Conservation (phyloP, 2,797 vertebrate species). For the Benthosema pterotum region DNA sequence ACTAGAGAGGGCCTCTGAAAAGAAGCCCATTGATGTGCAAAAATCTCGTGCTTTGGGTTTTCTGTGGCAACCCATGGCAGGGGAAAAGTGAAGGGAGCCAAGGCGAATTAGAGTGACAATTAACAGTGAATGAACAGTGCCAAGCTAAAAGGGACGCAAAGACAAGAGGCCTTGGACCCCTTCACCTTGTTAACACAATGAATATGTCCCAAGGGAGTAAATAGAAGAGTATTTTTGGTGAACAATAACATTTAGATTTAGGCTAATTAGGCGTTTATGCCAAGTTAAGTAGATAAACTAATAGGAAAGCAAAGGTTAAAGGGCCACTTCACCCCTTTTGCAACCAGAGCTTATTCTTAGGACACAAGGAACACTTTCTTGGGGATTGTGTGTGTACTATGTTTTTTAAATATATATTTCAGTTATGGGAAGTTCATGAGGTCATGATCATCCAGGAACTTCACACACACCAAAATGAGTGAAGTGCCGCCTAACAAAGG, state of each 20-base stretch:
- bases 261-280: too few species aligned
- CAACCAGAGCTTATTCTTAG: too few species aligned
- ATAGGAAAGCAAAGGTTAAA: slow-evolving; percentile 11
- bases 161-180: slow-evolving; percentile 29
- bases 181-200: slow-evolving; percentile 40
- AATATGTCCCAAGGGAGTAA: slow-evolving; percentile 39
- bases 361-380: too few species aligned
- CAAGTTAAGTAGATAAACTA: too few species aligned
- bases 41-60: slow-evolving; percentile 67
- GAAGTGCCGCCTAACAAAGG: too few species aligned
- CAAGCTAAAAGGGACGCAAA: not conserved
- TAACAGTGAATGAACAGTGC: slow-evolving; percentile 39
- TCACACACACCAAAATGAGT: too few species aligned
- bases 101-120: slow-evolving; percentile 68
- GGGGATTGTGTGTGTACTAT: too few species aligned
- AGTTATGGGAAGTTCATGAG: too few species aligned
- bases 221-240: slow-evolving; percentile 6
- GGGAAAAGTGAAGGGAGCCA: slow-evolving; percentile 42
- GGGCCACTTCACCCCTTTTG: too few species aligned
- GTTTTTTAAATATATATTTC: too few species aligned
- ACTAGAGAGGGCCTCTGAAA: slow-evolving; percentile 51
- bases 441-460: too few species aligned
- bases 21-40: slow-evolving; percentile 78
- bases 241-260: not conserved
- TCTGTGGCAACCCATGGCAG: slow-evolving; percentile 64